A percentile compares a stretch with the other conserved stretches of the same genome.
phyloP scores from a whole-genome alignment of 1,140 invertebrate genomes.

The Drosophila simulans region DNA sequence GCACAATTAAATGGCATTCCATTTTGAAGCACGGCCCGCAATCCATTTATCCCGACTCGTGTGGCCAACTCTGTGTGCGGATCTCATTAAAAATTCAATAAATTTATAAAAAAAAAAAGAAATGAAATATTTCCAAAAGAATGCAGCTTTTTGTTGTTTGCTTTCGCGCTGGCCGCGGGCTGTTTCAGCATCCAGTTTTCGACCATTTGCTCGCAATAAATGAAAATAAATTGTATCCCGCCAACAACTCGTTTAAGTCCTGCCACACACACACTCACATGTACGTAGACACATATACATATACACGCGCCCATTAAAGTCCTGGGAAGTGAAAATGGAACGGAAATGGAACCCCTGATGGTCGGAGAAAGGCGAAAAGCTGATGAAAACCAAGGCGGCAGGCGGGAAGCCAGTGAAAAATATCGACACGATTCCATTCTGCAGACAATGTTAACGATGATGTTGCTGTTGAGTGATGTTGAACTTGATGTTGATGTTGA shows the following conservation, averaged over 20 bases:
- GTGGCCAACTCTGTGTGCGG: neutral
- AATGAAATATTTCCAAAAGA: constrained; percentile 10
- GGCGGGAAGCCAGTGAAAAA: constrained; percentile 29
- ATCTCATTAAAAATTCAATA: constrained; percentile 58
- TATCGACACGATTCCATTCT: constrained; percentile 32
- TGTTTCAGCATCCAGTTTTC: neutral
- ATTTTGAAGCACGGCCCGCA: constrained; percentile 3
- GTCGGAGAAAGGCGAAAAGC: neutral
- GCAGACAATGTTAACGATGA: constrained; percentile 24
- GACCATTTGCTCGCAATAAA: constrained; percentile 21
- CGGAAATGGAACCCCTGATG: neutral
- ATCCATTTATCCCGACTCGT: constrained; percentile 24
- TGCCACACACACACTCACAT: neutral
- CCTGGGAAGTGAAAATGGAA: constrained; percentile 14
- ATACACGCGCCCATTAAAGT: constrained; percentile 5
- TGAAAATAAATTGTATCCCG: constrained; percentile 36
- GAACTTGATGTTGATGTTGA: neutral
- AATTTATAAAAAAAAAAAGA: constrained; percentile 36
- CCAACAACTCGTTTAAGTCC: constrained; percentile 27
- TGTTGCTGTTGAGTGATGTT: neutral
- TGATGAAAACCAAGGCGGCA: neutral
- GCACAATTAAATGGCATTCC: constrained; percentile 11
- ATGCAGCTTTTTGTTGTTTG: constrained; percentile 13
- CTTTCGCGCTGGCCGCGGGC: constrained; percentile 2
- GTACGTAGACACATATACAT: no score